Base-by-base conservation (phyloP, 2,888 invertebrate genomes). In the Drosophila niveifrons region DNA sequence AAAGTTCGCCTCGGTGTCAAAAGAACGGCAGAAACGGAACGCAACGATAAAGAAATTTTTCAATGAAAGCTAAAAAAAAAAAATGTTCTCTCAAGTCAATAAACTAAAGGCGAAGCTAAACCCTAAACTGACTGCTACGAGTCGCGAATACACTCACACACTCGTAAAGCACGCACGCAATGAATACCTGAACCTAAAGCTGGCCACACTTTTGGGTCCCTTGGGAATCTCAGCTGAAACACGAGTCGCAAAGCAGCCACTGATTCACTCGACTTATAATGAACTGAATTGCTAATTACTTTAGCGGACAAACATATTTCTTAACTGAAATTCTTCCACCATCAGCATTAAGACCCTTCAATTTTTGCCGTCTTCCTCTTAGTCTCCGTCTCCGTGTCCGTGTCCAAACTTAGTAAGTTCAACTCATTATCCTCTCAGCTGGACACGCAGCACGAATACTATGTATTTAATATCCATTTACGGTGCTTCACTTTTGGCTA, bases 31-130 rank as follows among this genome's bases (percentile, higher is more conserved):
- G 31, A 9, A 31, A 31, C 31, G 23, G 18, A 18, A 4, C 18
- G 4, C 18, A 23, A 6, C 23, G 23, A 6, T 6, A 23, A 41
- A 31, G 57, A 61, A 68, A 55, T 69, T 69, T 69, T 57, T 9
- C 31, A 63, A 46, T 34, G 59, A 68, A 80, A 51, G 50, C 67
- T 56, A 8, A 50, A 66, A 62, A 8, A 50, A 66, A 62, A 82
- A 47, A 61, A 66, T 43, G 50, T 28, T 55, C 39, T 8, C n/a
- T 50, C 46, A 74, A 71, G 82, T 78, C 71, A 82, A 74, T 78
- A 85, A 85, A 78, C 56, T 68, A 59, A 66, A 56, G n/a, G 50
- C 39, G 7, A 8, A 41, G 39, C 15, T 41, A 58, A 58, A 29
- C 8, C 44, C 31, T 17, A 9, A 61, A 13, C 34, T 39, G 34